phyloP scores from a whole-genome alignment of 2,797 vertebrate species.

The Capromys pilorides region DNA sequence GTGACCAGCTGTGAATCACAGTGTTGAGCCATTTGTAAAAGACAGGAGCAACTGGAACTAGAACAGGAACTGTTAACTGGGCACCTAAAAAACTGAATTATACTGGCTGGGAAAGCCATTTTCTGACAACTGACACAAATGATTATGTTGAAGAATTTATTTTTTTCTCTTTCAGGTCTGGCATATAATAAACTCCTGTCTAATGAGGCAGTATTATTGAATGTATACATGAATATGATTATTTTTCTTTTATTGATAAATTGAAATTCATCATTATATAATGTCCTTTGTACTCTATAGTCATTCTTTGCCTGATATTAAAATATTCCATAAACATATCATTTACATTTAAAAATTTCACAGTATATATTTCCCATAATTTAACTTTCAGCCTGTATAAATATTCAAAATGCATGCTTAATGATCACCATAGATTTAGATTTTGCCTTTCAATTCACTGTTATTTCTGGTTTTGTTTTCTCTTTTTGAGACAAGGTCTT shows the following conservation, averaged over 20 bases:
- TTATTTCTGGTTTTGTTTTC: too few relatives aligned
- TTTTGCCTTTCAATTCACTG: background rate
- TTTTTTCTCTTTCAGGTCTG: slow-evolving; percentile 13
- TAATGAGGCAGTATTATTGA: slow-evolving; percentile 51
- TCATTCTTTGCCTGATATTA: slow-evolving; percentile 40
- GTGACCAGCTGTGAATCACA: too few relatives aligned
- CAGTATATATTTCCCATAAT: background rate
- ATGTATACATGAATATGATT: background rate
- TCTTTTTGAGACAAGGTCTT: too few relatives aligned
- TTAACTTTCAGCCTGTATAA: background rate
- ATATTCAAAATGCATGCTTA: slow-evolving; percentile 31
- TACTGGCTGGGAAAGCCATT: too few relatives aligned
- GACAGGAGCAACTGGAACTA: too few relatives aligned
- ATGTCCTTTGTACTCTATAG: background rate
- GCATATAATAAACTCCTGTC: background rate
- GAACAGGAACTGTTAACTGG: too few relatives aligned
- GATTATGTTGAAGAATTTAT: background rate
- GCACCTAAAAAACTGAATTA: too few relatives aligned
- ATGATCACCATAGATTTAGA: background rate
- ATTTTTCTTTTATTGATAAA: slow-evolving; percentile 48
- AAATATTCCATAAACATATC: background rate
- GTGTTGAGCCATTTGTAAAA: too few relatives aligned
- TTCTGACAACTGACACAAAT: background rate
- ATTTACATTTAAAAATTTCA: background rate
- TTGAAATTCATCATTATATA: background rate